A percentile compares a stretch with the other conserved stretches of the same genome.
These are phyloP conservation scores for Rhinopomastus cyanomelas DNA, from an alignment of 2,113 vertebrate genomes.

Conservation along the genomic window DNA sequence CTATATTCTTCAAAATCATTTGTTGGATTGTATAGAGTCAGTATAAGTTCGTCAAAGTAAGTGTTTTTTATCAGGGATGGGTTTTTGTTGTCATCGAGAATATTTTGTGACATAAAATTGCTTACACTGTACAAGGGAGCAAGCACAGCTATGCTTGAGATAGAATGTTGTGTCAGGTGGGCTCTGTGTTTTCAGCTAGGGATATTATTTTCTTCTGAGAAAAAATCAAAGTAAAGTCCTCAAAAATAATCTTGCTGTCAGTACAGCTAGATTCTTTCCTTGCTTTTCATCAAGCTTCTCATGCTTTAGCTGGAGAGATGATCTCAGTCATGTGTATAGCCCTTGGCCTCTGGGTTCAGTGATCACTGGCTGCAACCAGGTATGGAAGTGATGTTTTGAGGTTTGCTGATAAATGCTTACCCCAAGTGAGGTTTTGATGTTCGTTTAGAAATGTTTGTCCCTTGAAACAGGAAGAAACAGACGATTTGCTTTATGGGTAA, in stretches of 20 bases:
- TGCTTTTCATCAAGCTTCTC: background rate
- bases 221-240: background rate
- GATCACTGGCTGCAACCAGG: background rate
- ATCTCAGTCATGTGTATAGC: background rate
- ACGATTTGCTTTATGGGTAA: background rate
- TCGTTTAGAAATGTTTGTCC: background rate
- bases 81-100: background rate
- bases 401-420: background rate
- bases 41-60: background rate
- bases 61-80: background rate
- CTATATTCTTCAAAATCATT: background rate
- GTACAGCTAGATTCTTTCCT: background rate
- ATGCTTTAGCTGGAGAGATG: background rate
- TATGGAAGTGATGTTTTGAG: background rate
- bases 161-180: background rate
- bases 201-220: background rate
- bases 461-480: background rate
- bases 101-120: background rate
- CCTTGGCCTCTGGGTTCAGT: background rate
- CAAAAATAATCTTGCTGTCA: background rate
- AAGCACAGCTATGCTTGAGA: background rate
- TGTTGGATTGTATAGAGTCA: background rate
- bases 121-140: background rate
- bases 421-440: background rate
- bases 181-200: background rate